Conservation (phyloP, 1,140 invertebrate genomes). For the Trichomalopsis sarcophagae region DNA sequence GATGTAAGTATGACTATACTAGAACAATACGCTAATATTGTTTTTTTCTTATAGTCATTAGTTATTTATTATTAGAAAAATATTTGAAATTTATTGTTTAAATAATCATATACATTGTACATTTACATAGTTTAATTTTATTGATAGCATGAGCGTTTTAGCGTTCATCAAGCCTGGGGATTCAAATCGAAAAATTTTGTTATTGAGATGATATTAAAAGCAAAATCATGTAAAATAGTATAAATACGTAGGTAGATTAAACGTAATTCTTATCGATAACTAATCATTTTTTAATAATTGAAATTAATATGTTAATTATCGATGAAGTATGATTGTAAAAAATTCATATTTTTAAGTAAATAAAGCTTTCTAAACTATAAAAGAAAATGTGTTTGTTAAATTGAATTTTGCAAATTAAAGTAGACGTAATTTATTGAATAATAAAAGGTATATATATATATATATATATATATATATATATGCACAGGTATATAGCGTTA, state of each 20-base stretch:
- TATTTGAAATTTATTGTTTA: conserved; percentile 49
- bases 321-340: conserved; percentile 31
- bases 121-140: conserved; percentile 26
- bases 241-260: conserved; percentile 38
- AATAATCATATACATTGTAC: conserved; percentile 43
- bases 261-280: neutral
- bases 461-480: too few species aligned
- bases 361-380: conserved; percentile 31
- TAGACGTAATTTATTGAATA: too few species aligned
- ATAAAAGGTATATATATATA: too few species aligned
- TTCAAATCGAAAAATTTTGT: conserved; percentile 24
- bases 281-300: conserved; percentile 30
- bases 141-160: conserved; percentile 16
- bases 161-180: too few species aligned
- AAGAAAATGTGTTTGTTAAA: neutral
- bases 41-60: conserved; percentile 29
- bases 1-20: neutral
- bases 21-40: neutral
- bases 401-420: neutral
- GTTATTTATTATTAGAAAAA: conserved; percentile 38
- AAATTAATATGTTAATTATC: conserved; percentile 34
- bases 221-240: conserved; percentile 37
- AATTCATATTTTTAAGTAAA: conserved; percentile 48
- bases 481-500: neutral
- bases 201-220: conserved; percentile 1